These are phyloP conservation scores for Chlorodrepanis virens DNA, from an alignment of 2,113 vertebrate species.

Conservation along the genomic window DNA sequence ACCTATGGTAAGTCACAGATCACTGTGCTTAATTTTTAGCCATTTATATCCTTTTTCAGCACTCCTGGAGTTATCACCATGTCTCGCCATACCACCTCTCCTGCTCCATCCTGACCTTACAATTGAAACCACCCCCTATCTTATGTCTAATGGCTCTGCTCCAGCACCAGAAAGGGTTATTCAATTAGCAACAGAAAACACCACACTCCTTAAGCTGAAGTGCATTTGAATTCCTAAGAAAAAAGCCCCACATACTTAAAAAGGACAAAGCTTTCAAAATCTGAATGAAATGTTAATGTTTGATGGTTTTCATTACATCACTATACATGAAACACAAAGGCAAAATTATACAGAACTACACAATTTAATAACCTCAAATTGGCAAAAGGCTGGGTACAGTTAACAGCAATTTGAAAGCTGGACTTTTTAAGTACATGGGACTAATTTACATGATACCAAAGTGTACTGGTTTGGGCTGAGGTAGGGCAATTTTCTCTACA, in stretches of 20 bases:
- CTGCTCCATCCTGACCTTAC: background rate
- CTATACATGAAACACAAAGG: background rate
- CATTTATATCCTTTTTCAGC: background rate
- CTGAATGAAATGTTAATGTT: background rate
- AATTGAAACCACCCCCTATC: background rate
- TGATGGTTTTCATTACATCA: background rate
- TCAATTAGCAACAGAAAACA: background rate
- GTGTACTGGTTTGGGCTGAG: background rate
- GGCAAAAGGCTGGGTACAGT: background rate
- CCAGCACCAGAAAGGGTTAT: background rate
- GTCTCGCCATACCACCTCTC: background rate
- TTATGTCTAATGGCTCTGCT: background rate
- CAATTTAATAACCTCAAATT: background rate
- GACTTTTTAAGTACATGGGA: background rate
- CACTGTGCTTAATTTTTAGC: background rate
- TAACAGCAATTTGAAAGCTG: background rate
- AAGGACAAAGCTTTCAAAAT: background rate
- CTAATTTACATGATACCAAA: background rate
- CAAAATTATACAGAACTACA: background rate
- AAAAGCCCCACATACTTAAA: background rate
- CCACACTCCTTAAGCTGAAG: background rate
- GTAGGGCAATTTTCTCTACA: background rate
- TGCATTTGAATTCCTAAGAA: background rate
- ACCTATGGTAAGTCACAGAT: background rate
- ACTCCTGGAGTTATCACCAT: background rate